These are phyloP conservation scores for Siphamia tubifer DNA, from an alignment of 2,113 vertebrate genomes.

Conservation along the genomic window DNA sequence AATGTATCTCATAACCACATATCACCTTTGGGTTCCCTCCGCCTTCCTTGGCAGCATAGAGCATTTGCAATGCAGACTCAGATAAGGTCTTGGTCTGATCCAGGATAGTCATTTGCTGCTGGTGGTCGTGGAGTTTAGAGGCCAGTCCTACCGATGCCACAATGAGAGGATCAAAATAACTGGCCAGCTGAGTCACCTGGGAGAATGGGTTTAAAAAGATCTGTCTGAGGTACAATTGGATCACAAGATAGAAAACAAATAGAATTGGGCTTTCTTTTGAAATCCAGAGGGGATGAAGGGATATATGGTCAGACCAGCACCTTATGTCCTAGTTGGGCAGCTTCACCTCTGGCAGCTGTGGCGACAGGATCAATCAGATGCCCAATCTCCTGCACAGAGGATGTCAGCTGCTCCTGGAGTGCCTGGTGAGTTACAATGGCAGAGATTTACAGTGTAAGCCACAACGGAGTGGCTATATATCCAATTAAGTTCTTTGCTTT, in stretches of 20 bases:
- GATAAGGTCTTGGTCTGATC: constrained; percentile 98
- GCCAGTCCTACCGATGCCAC: constrained; percentile 91
- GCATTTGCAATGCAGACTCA: constrained; percentile 96
- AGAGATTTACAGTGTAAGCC: constrained; percentile 31
- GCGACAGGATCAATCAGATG: constrained; percentile 96
- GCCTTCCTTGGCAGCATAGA: constrained; percentile 97
- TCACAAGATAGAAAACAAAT: constrained; percentile 15
- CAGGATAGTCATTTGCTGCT: constrained; percentile 96
- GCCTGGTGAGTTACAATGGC: constrained; percentile 79
- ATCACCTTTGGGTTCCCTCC: constrained; percentile 95
- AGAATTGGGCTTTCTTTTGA: constrained; percentile 3
- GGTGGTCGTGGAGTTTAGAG: constrained; percentile 92
- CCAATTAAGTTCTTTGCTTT: constrained; percentile 39
- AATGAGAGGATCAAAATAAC: constrained; percentile 96
- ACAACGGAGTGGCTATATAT: constrained; percentile 41
- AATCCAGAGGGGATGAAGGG: constrained; percentile 37
- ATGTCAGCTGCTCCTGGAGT: constrained; percentile 95
- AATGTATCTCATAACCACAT: not conserved
- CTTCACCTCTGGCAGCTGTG: constrained; percentile 92
- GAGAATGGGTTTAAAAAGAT: not conserved
- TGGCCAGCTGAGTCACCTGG: constrained; percentile 93
- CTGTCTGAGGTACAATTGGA: constrained; percentile 7
- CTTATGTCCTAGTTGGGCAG: constrained; percentile 98
- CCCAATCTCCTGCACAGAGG: constrained; percentile 96
- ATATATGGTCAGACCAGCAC: constrained; percentile 66